phyloP scores from a whole-genome alignment of 2,113 vertebrate species.

The Coptodon bakossiorum region DNA sequence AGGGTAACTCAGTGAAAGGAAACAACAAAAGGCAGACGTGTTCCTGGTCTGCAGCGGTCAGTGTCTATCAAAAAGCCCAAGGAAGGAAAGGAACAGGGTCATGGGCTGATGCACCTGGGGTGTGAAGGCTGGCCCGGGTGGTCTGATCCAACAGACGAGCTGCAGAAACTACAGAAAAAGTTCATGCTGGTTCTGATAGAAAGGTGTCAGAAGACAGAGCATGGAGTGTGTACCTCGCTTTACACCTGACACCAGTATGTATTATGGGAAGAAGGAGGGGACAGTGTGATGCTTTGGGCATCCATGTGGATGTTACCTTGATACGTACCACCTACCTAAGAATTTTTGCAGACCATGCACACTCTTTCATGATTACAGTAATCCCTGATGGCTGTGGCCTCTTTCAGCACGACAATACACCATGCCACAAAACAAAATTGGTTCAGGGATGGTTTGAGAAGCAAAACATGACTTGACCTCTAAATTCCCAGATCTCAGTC shows the following conservation, averaged over 20 bases:
- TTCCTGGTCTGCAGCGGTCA: neutral
- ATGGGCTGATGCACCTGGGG: neutral
- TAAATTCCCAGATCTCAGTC: neutral
- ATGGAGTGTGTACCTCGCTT: neutral
- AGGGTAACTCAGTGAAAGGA: neutral
- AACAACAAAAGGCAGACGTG: neutral
- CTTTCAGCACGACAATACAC: neutral
- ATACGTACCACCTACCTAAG: neutral
- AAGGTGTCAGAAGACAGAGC: neutral
- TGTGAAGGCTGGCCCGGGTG: neutral
- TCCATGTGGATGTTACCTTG: neutral
- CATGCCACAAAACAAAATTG: neutral
- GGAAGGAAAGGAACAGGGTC: neutral
- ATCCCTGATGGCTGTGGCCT: neutral
- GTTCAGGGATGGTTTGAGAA: neutral
- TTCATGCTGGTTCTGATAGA: neutral
- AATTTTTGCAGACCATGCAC: neutral
- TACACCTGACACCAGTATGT: neutral
- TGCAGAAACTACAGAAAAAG: neutral
- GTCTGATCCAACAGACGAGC: neutral
- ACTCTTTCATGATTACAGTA: neutral
- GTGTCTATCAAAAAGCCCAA: neutral
- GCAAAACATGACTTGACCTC: neutral
- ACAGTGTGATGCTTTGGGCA: neutral
- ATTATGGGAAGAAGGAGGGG: neutral